Evolutionary conservation across 2,888 invertebrate species (phyloP).

Genomic region (Drosophila buzzatii): DNA sequence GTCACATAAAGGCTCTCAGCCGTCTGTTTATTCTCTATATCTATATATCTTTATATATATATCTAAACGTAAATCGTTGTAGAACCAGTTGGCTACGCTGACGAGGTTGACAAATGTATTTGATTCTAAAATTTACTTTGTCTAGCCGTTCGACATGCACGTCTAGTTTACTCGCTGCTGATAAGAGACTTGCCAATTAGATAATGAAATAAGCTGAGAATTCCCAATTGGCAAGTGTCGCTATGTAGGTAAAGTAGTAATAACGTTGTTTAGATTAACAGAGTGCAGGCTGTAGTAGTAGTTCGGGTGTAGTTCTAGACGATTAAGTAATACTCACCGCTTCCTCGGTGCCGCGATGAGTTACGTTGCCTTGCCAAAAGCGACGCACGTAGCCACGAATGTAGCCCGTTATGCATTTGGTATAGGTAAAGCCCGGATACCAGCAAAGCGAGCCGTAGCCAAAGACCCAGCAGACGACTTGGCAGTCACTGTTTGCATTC

Average conservation of each 20-base stretch:
- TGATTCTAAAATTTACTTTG: constrained; percentile 17
- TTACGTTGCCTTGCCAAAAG: constrained; percentile 97
- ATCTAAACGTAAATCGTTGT: neutral
- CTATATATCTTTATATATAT: neutral
- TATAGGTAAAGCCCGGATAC: constrained; percentile 96
- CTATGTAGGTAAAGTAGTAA: neutral
- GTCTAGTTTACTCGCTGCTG: constrained; percentile 12
- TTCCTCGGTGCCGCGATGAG: constrained; percentile 91
- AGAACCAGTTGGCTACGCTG: constrained; percentile 1
- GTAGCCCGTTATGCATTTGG: constrained; percentile 92
- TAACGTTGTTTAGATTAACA: neutral
- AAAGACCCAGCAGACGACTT: constrained; percentile 91
- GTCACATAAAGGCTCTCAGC: neutral
- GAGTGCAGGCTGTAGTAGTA: neutral
- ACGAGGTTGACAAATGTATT: neutral
- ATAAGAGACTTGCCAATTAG: constrained; percentile 26
- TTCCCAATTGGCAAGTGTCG: neutral
- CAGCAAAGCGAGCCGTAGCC: constrained; percentile 98
- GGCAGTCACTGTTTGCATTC: constrained; percentile 51
- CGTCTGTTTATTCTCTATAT: neutral
- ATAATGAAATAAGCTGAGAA: constrained; percentile 15
- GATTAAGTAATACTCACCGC: constrained; percentile 87
- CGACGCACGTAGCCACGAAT: constrained; percentile 90
- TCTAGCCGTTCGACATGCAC: constrained; percentile 1
- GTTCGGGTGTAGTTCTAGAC: neutral